phyloP scores from a whole-genome alignment of 2,113 vertebrate genomes.

The Garra rufa region DNA sequence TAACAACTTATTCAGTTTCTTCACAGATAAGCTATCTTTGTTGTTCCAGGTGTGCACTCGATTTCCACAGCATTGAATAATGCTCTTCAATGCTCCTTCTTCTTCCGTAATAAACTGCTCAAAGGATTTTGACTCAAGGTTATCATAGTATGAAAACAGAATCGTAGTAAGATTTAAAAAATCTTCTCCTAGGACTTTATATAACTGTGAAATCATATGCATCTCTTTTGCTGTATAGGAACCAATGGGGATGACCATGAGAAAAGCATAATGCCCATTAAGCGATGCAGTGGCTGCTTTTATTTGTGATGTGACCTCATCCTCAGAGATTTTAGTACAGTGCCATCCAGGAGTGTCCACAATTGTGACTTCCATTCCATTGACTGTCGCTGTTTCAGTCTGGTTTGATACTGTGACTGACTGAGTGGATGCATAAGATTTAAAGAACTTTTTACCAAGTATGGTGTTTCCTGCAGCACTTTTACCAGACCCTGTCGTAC shows the following conservation, averaged over 20 bases:
- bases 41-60: constrained; percentile 37
- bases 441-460: constrained; percentile 15
- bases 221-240: constrained; percentile 35
- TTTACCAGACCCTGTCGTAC: constrained; percentile 39
- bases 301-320: not conserved
- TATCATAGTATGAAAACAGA: too few relatives aligned
- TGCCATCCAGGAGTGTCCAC: constrained; percentile 51
- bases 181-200: not conserved
- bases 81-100: not conserved
- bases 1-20: constrained; percentile 20
- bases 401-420: constrained; percentile 23
- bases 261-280: constrained; percentile 17
- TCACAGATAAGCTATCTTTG: constrained; percentile 1
- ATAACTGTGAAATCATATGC: not conserved
- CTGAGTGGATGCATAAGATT: constrained; percentile 18
- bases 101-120: not conserved
- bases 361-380: constrained; percentile 14
- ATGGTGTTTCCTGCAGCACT: constrained; percentile 48
- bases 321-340: constrained; percentile 30
- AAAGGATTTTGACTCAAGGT: too few relatives aligned
- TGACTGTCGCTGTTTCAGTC: not conserved
- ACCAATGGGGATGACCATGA: constrained; percentile 24
- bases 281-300: not conserved
- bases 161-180: too few relatives aligned
- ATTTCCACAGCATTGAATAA: not conserved